These are phyloP conservation scores for Halcyon malimbica DNA, from an alignment of 2,113 vertebrate genomes.

Conservation along the genomic window DNA sequence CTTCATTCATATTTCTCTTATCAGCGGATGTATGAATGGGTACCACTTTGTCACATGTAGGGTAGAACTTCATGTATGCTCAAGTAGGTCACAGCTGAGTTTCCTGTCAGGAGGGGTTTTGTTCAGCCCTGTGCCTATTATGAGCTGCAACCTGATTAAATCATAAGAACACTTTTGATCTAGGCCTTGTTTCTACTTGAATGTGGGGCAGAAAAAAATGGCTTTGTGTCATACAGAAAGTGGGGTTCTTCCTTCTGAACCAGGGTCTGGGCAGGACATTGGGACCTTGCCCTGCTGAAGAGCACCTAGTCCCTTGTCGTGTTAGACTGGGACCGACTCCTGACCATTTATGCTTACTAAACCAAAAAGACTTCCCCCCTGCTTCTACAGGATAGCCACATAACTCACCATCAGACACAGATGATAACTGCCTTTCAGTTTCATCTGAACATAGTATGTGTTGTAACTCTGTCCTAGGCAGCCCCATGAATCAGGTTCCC, in stretches of 20 bases:
- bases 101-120: slow-evolving; percentile 30
- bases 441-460: not conserved
- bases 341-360: not conserved
- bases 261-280: not conserved
- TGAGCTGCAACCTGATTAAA: not conserved
- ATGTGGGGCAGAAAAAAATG: not conserved
- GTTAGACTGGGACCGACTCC: not conserved
- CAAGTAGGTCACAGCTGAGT: slow-evolving; percentile 1
- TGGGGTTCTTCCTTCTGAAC: not conserved
- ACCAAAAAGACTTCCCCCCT: not conserved
- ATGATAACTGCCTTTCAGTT: not conserved
- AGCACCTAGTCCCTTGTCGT: not conserved
- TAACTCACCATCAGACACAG: not conserved
- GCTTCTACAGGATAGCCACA: not conserved
- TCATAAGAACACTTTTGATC: not conserved
- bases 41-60: not conserved
- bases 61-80: not conserved
- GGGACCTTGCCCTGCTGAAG: not conserved
- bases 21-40: not conserved
- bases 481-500: not conserved
- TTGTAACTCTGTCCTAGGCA: not conserved
- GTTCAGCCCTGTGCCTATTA: not conserved
- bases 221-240: not conserved
- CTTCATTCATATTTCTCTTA: not conserved
- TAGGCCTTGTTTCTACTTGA: not conserved